These are phyloP conservation scores for Drosophila leontia DNA, from an alignment of 1,140 invertebrate species.

Conservation along the genomic window DNA sequence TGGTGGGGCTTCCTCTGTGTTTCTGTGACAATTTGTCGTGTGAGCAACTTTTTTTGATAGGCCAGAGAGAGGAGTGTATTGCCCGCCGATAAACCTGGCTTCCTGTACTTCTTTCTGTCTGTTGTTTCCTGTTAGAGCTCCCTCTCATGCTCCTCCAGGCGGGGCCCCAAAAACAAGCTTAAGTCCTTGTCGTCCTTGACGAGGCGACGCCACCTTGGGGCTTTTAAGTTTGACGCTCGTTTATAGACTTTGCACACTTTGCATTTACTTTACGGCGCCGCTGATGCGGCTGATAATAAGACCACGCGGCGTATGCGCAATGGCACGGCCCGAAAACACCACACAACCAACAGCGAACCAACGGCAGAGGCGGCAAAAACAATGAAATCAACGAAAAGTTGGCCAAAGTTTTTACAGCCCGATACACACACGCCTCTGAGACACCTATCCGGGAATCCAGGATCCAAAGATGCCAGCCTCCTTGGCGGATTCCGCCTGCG, in stretches of 20 bases:
- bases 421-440: conserved; percentile 68
- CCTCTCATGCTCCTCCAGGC: conserved; percentile 1
- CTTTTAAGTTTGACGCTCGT: conserved; percentile 83
- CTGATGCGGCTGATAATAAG: conserved; percentile 81
- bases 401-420: conserved; percentile 75
- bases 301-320: conserved; percentile 77
- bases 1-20: conserved; percentile 17
- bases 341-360: background rate
- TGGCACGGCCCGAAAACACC: conserved; percentile 45
- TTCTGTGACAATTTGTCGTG: conserved; percentile 74
- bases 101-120: conserved; percentile 11
- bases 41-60: conserved; percentile 80
- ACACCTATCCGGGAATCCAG: conserved; percentile 25
- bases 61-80: conserved; percentile 36
- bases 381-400: conserved; percentile 64
- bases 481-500: conserved; percentile 49
- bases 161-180: conserved; percentile 38
- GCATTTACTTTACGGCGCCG: conserved; percentile 81
- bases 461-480: conserved; percentile 20
- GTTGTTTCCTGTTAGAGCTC: conserved; percentile 5
- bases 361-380: conserved; percentile 10
- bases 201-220: conserved; percentile 72
- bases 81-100: conserved; percentile 61
- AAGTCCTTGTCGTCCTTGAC: conserved; percentile 67
- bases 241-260: conserved; percentile 84